Base-by-base conservation (phyloP, 2,888 invertebrate species). In the Bursaphelenchus okinawaensis region DNA sequence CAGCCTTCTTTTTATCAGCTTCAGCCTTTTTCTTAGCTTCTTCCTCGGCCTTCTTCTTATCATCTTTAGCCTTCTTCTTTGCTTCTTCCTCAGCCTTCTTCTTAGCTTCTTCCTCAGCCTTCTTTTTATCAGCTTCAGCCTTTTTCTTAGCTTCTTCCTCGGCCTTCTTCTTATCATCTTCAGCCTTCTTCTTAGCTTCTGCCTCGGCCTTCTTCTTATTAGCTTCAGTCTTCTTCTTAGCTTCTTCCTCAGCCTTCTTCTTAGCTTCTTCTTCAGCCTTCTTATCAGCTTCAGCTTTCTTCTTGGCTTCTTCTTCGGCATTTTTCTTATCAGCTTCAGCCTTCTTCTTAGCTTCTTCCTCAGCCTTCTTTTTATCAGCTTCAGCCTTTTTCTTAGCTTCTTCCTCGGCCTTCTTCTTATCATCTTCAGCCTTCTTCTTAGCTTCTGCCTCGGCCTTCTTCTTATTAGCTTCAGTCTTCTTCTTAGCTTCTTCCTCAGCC, bases 221-320 rank as follows among this genome's bases (percentile, higher is more conserved):
- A 22, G 61, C 66, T 66, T 65, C 67, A 3, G 66, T 62, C 50
- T 66, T 52, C 24, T 65, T 66, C 29, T 66, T 52, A 7, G 66
- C 67, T 23, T 26, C 52, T 24, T 51, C 62, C 0, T 67, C 59
- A 12, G 60, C 52, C 0, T 31, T 27, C 58, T 54, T 67, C n/a
- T 55, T 61, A 27, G 54, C 54, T 27, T 54, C 24, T 6, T 63
- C 63, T 27, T 63, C 65, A 4, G 3, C 6, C 27, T 54, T 27
- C 26, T 27, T 54, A 12, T 54, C 19, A 4, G 12, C 55, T 3
- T 12, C 28, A 2, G 12, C 55, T 12, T 12, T 50, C 55, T 57
- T 57, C 57, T 56, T 56, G 16, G 12, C n/a, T 12, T 29, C 58
- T n/a, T 27, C 22, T 50, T 54, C 56, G 1, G 61, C 63, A n/a